Evolutionary conservation across 2,888 invertebrate species (phyloP), one percentile per base, ranked within the genome.

Genomic region (Dinocampus coccinellae): DNA sequence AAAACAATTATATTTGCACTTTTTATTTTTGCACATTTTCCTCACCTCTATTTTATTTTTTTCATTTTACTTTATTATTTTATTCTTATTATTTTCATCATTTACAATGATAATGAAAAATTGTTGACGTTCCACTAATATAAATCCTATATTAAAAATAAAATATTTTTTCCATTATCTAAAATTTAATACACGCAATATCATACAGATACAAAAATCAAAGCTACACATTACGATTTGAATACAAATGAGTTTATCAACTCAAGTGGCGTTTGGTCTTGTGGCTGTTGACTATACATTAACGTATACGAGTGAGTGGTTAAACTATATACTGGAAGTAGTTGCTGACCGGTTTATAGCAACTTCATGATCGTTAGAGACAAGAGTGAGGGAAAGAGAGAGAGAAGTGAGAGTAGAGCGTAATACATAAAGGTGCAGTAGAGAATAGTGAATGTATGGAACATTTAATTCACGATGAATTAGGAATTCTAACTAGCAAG

Each of bases 311-410:
- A 73, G 72, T 42, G 64, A 63, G 66, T 58, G 34, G 52, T 39
- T 53, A 34, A 67, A 52, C 29, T 66, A 33, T 65, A 62, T 67
- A 72, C 64, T 69, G 74, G 72, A 75, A 66, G 76, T 77, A 77
- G 63, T 67, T 66, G 60, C 20, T 33, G 67, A 74, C 47, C 75
- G 63, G 73, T 72, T 72, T 80, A 77, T 78, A 75, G 69, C 72
- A 75, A 33, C 68, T 72, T 74, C 66, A 70, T 73, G 71, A 69
- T 62, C 58, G 63, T 33, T 3, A 53, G 33, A 33, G n/a, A 47
- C 63, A 47, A 42, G 52, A 58, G 63, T n/a, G 3, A 29, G 29
- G 29, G 7, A 3, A 29, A 29, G 3, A 4, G 29, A 4, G 3
- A 29, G 29, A 29, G 29, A 29, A 10, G 10, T 36, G 10, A 36